A percentile compares a stretch with the other conserved stretches of the same genome.
Conservation (phyloP, 2,113 vertebrate species). For the Columbina picui region DNA sequence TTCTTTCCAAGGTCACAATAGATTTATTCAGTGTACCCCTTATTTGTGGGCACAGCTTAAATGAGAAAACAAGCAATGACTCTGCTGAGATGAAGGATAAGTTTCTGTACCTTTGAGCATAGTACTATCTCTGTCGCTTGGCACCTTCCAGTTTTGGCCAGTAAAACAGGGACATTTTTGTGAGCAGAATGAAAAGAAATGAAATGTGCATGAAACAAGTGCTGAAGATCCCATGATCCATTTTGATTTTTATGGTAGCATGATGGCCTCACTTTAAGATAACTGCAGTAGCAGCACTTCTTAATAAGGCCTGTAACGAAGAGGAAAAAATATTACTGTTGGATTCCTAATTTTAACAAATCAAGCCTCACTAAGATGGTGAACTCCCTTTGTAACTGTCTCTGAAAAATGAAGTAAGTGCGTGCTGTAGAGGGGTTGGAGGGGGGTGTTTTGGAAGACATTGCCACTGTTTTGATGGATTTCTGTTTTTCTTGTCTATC, state of each 20-base stretch:
- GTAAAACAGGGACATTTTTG: neutral
- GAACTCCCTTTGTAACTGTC: neutral
- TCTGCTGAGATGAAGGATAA: neutral
- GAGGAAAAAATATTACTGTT: neutral
- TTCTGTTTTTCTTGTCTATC: neutral
- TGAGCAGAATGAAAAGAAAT: neutral
- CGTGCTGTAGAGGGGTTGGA: neutral
- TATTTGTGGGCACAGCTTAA: neutral
- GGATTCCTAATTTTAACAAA: neutral
- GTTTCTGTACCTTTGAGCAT: neutral
- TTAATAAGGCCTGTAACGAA: neutral
- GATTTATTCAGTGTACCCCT: fast-evolving
- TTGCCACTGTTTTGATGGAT: neutral
- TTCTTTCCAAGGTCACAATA: neutral
- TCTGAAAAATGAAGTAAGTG: neutral
- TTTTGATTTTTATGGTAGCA: neutral
- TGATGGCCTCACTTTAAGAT: neutral
- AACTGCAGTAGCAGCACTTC: neutral
- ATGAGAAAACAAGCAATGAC: neutral
- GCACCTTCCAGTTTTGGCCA: neutral
- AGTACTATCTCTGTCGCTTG: neutral
- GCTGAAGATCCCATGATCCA: neutral
- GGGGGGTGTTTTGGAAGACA: neutral
- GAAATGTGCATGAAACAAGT: neutral
- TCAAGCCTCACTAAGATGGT: neutral